These are phyloP conservation scores for Xylocopa sonorina DNA, from an alignment of 1,140 invertebrate genomes.

Conservation along the genomic window DNA sequence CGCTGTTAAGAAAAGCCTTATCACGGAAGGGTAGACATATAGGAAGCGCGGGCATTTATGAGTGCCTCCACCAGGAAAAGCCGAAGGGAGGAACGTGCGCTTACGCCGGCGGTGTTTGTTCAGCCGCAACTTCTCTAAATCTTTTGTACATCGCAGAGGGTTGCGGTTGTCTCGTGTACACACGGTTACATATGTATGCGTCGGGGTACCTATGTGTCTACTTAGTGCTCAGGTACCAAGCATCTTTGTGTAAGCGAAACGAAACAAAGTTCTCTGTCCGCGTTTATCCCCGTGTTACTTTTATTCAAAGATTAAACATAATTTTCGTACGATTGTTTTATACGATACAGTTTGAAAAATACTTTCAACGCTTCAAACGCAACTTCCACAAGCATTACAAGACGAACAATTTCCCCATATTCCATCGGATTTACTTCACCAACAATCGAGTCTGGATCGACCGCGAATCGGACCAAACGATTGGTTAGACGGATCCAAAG, in stretches of 20 bases:
- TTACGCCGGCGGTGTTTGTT: conserved; percentile 71
- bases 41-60: conserved; percentile 28
- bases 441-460: neutral
- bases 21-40: conserved; percentile 7
- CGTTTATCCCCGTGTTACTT: too few relatives aligned
- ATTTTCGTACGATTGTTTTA: too few relatives aligned
- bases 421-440: too few relatives aligned
- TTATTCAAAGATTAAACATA: too few relatives aligned
- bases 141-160: conserved; percentile 71
- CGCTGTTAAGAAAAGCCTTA: conserved; percentile 41
- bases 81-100: conserved; percentile 67
- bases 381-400: too few relatives aligned
- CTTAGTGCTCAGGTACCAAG: conserved; percentile 22
- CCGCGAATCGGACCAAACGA: neutral
- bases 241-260: neutral
- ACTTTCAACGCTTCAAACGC: too few relatives aligned
- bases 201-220: conserved; percentile 54
- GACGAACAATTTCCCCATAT: too few relatives aligned
- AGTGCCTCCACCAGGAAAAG: conserved; percentile 53
- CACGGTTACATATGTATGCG: conserved; percentile 64
- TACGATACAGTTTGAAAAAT: too few relatives aligned
- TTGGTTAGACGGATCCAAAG: neutral
- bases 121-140: conserved; percentile 77
- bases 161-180: conserved; percentile 58
- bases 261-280: neutral